phyloP scores from a whole-genome alignment of 35 echinoderm and acorn worm genomes.

The Anneissia japonica region DNA sequence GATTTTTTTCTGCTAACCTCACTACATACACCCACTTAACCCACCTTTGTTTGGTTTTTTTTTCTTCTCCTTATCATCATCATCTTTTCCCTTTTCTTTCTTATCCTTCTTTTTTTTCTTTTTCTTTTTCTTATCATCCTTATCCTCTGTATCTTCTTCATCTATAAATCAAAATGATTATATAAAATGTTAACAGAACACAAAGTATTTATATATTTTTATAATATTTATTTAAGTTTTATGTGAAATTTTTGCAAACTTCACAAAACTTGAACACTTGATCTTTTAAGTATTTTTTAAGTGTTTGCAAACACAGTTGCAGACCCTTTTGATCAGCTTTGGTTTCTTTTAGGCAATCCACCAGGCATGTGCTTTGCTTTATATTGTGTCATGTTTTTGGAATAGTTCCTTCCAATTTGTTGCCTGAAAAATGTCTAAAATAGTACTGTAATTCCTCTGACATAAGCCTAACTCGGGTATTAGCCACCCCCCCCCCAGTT shows the following conservation, averaged over 20 bases:
- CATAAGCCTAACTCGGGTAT: too few species aligned
- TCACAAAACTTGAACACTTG: background rate
- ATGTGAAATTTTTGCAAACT: background rate
- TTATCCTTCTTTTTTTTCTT: slow-evolving; percentile 33
- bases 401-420: background rate
- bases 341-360: too few species aligned
- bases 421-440: too few species aligned
- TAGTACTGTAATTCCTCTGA: too few species aligned
- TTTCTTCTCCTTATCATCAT: background rate
- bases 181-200: background rate
- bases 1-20: slow-evolving; percentile 76
- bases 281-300: background rate
- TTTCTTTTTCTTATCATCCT: slow-evolving; percentile 27
- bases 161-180: background rate
- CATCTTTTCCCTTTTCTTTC: slow-evolving; percentile 19
- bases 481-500: too few species aligned
- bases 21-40: slow-evolving; percentile 31
- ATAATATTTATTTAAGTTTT: background rate
- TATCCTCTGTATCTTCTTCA: slow-evolving; percentile 23
- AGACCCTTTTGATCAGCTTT: background rate
- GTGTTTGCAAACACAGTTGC: background rate
- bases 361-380: too few species aligned
- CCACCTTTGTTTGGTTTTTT: background rate
- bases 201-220: background rate
- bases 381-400: background rate